phyloP scores from a whole-genome alignment of 1,140 invertebrate species.

The Penaeus chinensis region DNA sequence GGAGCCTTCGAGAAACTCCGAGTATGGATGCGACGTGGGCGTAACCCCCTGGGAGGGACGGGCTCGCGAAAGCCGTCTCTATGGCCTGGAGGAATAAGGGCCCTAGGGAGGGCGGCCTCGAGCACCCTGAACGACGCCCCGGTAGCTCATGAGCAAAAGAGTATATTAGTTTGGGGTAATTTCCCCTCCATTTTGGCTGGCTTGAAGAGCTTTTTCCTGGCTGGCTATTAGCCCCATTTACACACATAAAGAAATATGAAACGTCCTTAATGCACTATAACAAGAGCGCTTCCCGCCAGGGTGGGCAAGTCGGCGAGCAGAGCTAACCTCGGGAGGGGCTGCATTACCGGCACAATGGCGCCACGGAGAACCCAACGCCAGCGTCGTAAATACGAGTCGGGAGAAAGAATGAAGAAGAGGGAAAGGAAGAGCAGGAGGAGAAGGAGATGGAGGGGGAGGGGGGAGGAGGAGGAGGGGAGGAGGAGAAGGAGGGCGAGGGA shows the following conservation, averaged over 20 bases:
- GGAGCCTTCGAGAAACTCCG: slow-evolving; percentile 53
- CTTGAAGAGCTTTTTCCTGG: slow-evolving; percentile 60
- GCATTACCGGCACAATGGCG: slow-evolving; percentile 52
- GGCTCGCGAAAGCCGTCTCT: background rate
- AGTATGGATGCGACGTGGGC: slow-evolving; percentile 41
- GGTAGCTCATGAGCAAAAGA: slow-evolving; percentile 47
- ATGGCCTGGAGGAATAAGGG: background rate
- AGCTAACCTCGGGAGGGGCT: slow-evolving; percentile 50
- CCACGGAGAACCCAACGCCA: slow-evolving; percentile 7
- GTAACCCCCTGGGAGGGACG: background rate
- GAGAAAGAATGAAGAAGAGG: slow-evolving; percentile 31
- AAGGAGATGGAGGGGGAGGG: background rate
- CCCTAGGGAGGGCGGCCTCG: background rate
- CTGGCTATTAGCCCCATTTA: slow-evolving; percentile 63
- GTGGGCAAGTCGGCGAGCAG: slow-evolving; percentile 48
- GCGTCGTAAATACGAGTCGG: slow-evolving; percentile 37
- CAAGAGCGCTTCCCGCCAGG: slow-evolving; percentile 59
- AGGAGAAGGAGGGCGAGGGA: background rate
- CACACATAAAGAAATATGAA: slow-evolving; percentile 64
- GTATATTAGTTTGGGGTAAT: slow-evolving; percentile 60
- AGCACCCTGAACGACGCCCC: slow-evolving; percentile 6
- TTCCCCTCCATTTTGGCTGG: slow-evolving; percentile 59
- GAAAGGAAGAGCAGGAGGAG: slow-evolving; percentile 19
- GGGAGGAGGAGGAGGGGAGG: background rate
- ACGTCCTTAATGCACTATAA: slow-evolving; percentile 63